Evolutionary conservation across 2,113 vertebrate species (phyloP).

Genomic region (Ctenomys sociabilis): DNA sequence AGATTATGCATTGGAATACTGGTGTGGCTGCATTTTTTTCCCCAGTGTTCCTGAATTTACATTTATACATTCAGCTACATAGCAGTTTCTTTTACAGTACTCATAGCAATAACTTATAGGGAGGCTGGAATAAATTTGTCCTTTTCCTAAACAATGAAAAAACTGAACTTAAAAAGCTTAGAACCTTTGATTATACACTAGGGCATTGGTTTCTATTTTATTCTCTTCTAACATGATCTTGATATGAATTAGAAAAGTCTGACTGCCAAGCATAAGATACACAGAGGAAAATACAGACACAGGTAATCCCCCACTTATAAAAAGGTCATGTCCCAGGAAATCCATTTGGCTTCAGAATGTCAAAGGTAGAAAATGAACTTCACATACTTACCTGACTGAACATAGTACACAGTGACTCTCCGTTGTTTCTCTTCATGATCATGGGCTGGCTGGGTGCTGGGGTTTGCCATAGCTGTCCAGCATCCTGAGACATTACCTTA

Average conservation of each 20-base stretch:
- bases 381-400: neutral
- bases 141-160: neutral
- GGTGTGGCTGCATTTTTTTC: neutral
- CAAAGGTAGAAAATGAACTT: neutral
- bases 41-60: neutral
- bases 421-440: neutral
- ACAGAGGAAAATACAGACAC: neutral
- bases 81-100: neutral
- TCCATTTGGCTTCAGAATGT: neutral
- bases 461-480: neutral
- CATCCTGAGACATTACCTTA: neutral
- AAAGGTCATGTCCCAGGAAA: neutral
- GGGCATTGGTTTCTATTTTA: neutral
- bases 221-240: constrained; percentile 39
- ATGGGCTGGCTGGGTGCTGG: neutral
- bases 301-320: neutral
- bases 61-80: neutral
- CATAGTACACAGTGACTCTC: neutral
- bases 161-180: neutral
- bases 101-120: neutral
- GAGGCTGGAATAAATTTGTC: neutral
- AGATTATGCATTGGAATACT: neutral
- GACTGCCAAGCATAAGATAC: neutral
- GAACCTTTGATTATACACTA: neutral
- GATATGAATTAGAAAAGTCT: neutral